These are phyloP conservation scores for Itoplectis maculator DNA, from an alignment of 2,888 invertebrate genomes.

Conservation along the genomic window DNA sequence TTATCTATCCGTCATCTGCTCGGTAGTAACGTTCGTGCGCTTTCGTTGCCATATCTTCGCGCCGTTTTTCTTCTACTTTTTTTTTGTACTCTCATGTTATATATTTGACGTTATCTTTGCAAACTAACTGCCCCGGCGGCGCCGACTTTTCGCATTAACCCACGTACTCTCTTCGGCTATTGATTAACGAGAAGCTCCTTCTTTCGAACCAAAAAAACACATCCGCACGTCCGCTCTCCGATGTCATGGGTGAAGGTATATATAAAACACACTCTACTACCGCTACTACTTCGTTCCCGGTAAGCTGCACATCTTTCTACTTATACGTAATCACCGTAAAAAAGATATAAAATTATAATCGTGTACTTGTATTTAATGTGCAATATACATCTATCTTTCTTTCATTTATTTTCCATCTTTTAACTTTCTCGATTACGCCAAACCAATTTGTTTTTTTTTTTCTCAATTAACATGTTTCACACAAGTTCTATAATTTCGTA, in stretches of 20 bases:
- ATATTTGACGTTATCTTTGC: slow-evolving; percentile 20
- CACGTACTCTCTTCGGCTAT: slow-evolving; percentile 68
- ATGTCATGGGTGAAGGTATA: slow-evolving; percentile 82
- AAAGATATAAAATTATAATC: slow-evolving; percentile 51
- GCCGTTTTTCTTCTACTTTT: not conserved
- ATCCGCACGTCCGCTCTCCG: slow-evolving; percentile 75
- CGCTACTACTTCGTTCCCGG: slow-evolving; percentile 77
- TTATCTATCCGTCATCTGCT: slow-evolving; percentile 48
- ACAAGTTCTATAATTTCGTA: slow-evolving; percentile 66
- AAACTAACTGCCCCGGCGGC: slow-evolving; percentile 40
- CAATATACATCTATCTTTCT: slow-evolving; percentile 79
- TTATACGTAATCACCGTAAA: slow-evolving; percentile 69
- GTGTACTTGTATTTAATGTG: slow-evolving; percentile 81
- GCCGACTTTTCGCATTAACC: slow-evolving; percentile 51
- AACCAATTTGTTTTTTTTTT: slow-evolving; percentile 29
- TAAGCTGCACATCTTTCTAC: slow-evolving; percentile 78
- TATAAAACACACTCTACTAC: slow-evolving; percentile 62
- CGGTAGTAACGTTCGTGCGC: slow-evolving; percentile 27
- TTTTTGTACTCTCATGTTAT: not conserved
- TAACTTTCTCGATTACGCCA: slow-evolving; percentile 55
- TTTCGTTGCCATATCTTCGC: slow-evolving; percentile 19
- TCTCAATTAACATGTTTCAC: slow-evolving; percentile 34
- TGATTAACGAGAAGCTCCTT: slow-evolving; percentile 80
- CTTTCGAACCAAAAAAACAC: slow-evolving; percentile 55
- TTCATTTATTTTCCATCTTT: slow-evolving; percentile 60